Evolutionary conservation across 2,113 vertebrate genomes (phyloP).

Genomic region (Turdus rufiventris): DNA sequence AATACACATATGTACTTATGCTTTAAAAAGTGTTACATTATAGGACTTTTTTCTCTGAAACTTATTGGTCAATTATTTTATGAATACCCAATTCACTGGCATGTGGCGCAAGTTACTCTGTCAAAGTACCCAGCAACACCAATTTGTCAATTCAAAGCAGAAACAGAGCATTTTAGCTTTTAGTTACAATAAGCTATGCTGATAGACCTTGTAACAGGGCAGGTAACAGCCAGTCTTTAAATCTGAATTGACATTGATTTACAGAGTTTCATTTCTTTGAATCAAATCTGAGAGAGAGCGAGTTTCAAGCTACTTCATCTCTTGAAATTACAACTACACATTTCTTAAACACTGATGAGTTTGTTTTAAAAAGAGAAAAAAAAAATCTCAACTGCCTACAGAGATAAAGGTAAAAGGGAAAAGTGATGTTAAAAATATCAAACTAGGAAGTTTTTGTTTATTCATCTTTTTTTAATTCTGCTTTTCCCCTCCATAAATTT

Average conservation of each 20-base stretch:
- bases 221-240: constrained; percentile 47
- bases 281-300: not conserved
- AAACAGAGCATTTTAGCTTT: constrained; percentile 51
- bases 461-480: not conserved
- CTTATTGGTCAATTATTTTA: not conserved
- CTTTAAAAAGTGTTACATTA: not conserved
- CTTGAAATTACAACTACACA: not conserved
- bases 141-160: constrained; percentile 5
- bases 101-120: not conserved
- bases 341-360: not conserved
- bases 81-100: not conserved
- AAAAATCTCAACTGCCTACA: not conserved
- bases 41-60: not conserved
- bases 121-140: not conserved
- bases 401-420: not conserved
- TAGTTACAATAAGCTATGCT: constrained; percentile 38
- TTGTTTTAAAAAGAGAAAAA: not conserved
- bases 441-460: not conserved
- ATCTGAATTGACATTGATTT: constrained; percentile 62
- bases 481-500: not conserved
- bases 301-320: constrained; percentile 37
- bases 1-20: not conserved
- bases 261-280: constrained; percentile 43
- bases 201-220: constrained; percentile 42
- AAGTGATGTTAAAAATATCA: not conserved